Evolutionary conservation across 2,797 vertebrate species (phyloP).

Genomic region (Pitangus sulphuratus): DNA sequence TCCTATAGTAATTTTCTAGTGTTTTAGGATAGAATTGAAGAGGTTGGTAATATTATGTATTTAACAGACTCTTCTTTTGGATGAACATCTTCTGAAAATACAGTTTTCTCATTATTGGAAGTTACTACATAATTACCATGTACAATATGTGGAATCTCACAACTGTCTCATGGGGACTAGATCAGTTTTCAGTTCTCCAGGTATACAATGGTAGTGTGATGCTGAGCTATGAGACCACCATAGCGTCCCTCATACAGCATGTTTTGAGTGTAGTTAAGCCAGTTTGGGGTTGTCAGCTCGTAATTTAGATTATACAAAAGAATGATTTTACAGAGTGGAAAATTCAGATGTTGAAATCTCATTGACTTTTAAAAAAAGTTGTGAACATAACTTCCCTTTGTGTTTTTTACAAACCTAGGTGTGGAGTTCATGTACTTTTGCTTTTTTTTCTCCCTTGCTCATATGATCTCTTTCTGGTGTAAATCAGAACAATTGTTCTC

Average conservation of each 20-base stretch:
- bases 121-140: not conserved
- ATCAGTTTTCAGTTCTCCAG: not conserved
- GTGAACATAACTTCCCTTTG: not conserved
- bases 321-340: not conserved
- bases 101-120: not conserved
- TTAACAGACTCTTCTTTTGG: not conserved
- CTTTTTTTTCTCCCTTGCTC: slow-evolving; percentile 7
- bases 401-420: not conserved
- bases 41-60: not conserved
- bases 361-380: not conserved
- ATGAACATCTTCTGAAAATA: not conserved
- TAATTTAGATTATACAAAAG: not conserved
- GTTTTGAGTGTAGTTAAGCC: not conserved
- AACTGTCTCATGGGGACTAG: not conserved
- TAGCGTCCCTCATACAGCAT: not conserved
- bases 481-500: slow-evolving; percentile 58
- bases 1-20: not conserved
- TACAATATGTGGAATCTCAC: not conserved
- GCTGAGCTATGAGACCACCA: not conserved
- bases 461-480: slow-evolving; percentile 7
- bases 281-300: not conserved
- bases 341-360: not conserved
- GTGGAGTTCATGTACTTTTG: not conserved
- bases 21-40: not conserved
- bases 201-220: not conserved